Conservation (phyloP, 2,888 invertebrate genomes). For the Pristionchus arcanus region DNA sequence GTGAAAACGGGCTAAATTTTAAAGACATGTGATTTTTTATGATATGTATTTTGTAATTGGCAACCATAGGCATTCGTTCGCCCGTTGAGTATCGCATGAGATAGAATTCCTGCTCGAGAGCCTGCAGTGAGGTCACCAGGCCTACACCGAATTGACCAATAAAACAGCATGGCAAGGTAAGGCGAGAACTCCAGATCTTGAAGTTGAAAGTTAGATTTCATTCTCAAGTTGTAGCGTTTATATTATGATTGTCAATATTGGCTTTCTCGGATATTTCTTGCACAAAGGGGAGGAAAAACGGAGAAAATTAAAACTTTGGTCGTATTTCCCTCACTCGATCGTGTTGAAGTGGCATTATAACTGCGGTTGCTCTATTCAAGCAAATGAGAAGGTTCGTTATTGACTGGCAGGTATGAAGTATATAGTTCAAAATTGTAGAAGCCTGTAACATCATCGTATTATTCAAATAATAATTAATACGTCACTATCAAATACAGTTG, state of each 20-base stretch:
- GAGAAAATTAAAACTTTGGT: too few relatives aligned
- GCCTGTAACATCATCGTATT: background rate
- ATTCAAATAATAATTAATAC: background rate
- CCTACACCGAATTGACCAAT: background rate
- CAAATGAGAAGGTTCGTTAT: background rate
- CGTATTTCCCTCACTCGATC: background rate
- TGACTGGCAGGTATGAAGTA: background rate
- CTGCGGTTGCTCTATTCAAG: background rate
- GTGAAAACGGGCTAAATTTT: background rate
- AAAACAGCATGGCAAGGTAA: too few relatives aligned
- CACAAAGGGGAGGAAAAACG: too few relatives aligned
- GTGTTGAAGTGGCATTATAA: background rate
- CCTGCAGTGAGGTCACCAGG: background rate
- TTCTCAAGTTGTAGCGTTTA: too few relatives aligned
- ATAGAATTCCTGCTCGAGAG: background rate
- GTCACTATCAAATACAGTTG: background rate
- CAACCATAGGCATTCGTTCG: background rate
- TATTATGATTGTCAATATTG: too few relatives aligned
- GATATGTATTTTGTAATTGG: background rate
- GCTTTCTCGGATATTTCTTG: too few relatives aligned
- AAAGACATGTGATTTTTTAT: background rate
- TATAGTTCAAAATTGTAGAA: background rate
- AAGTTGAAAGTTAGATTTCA: too few relatives aligned
- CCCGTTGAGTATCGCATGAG: background rate
- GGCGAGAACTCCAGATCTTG: too few relatives aligned